Base-by-base conservation (phyloP, 2,113 vertebrate genomes). In the Dipodomys stephensi region DNA sequence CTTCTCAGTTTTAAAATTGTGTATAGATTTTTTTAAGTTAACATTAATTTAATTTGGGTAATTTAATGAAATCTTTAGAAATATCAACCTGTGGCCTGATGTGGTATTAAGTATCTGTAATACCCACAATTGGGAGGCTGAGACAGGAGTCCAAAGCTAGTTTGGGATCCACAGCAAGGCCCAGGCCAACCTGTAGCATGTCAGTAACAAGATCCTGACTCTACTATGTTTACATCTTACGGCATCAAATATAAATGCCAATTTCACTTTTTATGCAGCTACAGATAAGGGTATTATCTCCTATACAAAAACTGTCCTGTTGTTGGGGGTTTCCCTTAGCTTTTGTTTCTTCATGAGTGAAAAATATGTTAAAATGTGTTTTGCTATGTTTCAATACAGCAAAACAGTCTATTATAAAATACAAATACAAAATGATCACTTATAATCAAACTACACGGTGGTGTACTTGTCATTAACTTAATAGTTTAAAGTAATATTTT, bases 401-500 rank as follows among this genome's bases (percentile, higher is more conserved):
- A 87, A 90, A 79, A 88, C 35, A 57, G 53, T 57, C 53, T 57
- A 57, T 18, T 53, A 53, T 53, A 11, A 39, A 49, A 94, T 2
- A 92, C 19, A 87, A 95, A 94, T 76, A 77, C 88, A 83, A 94
- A 94, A 78, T n/a, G 57, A 76, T 64, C 44, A 32, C 64, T 53
- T 64, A 80, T 1, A 62, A 10, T 91, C n/a, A 94, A 80, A 76
- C 44, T 87, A 80, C 0, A 74, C 3, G 53, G 73, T 88, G 25
- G 39, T 35, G 2, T 57, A 91, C 23, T 35, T 90, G 25, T 16
- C 81, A 27, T 93, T 71, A 93, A 88, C 25, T 86, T 78, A 82
- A 87, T 20, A 9, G 86, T 32, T 64, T 64, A 62, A 2, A 18
- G 9, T 76, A 87, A 57, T 32, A 32, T 53, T 88, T 49, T 53